Base-by-base conservation (phyloP, 2,888 invertebrate species). In the Macrophya alboannulata region DNA sequence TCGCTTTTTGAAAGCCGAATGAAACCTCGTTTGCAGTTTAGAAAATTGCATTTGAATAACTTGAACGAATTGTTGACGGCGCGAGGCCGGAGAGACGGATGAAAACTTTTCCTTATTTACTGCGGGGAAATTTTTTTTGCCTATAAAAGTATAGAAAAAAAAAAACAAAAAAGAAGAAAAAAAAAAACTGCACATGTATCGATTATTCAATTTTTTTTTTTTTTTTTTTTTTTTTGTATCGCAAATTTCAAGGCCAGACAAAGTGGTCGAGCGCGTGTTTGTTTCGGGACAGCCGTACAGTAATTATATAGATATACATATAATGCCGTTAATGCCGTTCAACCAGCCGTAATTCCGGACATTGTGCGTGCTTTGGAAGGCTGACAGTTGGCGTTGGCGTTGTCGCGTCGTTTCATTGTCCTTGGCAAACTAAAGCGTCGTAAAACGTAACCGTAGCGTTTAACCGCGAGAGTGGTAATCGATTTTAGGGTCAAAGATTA, bases 311-410 rank as follows among this genome's bases (percentile, higher is more conserved):
- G 31, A 40, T 31, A 86, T 31, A 9, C 17, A 40, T 31, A 86
- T 87, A 89, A 91, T 91, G 90, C 88, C 88, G 87, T 85, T 88
- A 89, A 90, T 90, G 88, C 87, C 87, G 88, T 86, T 83, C 91
- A 91, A 89, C 91, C 89, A 88, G 89, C 91, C 91, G 88, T 91
- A 87, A 82, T 91, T 91, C 90, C 91, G 90, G 86, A 88, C 90
- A 91, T 91, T 91, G 91, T 91, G 88, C 83, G 83, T 71, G 68
- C n/a, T 37, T 83, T n/a, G 68, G 48, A 51, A 83, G 37, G 68
- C 48, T 83, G 71, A 45, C 83, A 77, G 31, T n/a, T n/a, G 40
- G n/a, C 74, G 40, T 81, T 37, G 31, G 62, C 65, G 51, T 83
- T 83, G 83, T 83, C 68, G 31, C 48, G 48, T 51, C 10, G 62